These are phyloP conservation scores for Lophura nycthemera DNA, from an alignment of 2,113 vertebrate species.

Conservation along the genomic window DNA sequence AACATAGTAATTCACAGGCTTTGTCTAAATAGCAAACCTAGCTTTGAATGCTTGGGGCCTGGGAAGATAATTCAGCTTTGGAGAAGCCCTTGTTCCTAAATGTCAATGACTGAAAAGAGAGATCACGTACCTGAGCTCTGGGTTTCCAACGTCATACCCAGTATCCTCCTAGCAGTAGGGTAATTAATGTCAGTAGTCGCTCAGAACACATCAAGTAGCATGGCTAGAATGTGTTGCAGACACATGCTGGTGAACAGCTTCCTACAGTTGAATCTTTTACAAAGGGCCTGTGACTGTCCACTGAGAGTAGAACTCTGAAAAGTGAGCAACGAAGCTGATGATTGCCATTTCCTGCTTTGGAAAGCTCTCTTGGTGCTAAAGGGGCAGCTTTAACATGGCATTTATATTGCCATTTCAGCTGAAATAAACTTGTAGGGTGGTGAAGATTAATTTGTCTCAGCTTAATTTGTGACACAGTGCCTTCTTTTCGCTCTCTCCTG, in stretches of 20 bases:
- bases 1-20: background rate
- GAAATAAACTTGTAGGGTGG: background rate
- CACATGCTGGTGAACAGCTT: background rate
- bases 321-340: fast-evolving
- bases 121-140: background rate
- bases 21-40: background rate
- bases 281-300: fast-evolving
- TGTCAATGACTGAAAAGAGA: background rate
- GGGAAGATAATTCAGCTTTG: background rate
- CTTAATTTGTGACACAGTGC: background rate
- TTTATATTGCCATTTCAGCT: background rate
- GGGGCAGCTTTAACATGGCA: background rate
- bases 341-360: background rate
- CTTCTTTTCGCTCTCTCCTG: background rate
- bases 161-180: background rate
- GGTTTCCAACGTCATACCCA: background rate
- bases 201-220: background rate
- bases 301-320: background rate
- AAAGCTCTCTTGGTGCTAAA: background rate
- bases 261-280: background rate
- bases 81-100: background rate
- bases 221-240: background rate
- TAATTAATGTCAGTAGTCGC: background rate
- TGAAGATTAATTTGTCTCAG: background rate
- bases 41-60: background rate